A percentile compares a stretch with the other conserved stretches of the same genome.
Conservation (phyloP, 2,113 vertebrate genomes). For the Malurus alboscapulatus region DNA sequence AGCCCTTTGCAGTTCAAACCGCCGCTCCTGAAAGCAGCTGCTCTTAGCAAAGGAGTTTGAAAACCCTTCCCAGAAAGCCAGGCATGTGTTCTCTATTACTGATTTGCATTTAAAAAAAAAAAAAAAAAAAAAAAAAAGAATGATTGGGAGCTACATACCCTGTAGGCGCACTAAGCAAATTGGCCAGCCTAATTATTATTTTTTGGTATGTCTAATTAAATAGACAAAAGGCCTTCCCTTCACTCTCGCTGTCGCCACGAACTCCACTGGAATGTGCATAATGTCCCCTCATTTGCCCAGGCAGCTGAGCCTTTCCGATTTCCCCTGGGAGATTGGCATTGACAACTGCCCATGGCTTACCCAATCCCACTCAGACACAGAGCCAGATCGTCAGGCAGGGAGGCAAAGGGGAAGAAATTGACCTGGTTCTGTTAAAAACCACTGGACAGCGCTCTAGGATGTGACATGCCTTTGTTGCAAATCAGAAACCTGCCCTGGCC, state of each 20-base stretch:
- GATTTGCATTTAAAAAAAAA: not conserved
- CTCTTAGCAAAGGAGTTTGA: constrained; percentile 3
- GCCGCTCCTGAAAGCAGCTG: not conserved
- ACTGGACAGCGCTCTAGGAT: rapidly evolving
- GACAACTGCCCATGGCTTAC: constrained; percentile 19
- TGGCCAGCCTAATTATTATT: constrained; percentile 68
- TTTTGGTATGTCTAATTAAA: constrained; percentile 63
- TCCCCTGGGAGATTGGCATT: not conserved
- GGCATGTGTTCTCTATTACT: not conserved
- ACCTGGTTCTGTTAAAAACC: not conserved
- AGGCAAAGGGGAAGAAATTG: not conserved
- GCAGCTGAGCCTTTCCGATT: constrained; percentile 34
- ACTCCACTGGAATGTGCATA: constrained; percentile 51
- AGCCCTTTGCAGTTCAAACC: constrained; percentile 8
- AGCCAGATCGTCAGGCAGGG: not conserved
- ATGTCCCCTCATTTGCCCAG: constrained; percentile 25
- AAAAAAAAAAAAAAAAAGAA: not conserved
- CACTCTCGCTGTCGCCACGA: not conserved
- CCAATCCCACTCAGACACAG: not conserved
- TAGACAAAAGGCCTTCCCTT: constrained; percentile 56
- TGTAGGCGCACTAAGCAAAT: constrained; percentile 49
- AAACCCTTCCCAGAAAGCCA: constrained; percentile 15
- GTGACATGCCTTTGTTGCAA: not conserved
- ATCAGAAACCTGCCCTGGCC: rapidly evolving
- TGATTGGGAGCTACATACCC: constrained; percentile 37